Base-by-base conservation (phyloP, 2,113 vertebrate genomes). In the Recurvirostra avosetta region DNA sequence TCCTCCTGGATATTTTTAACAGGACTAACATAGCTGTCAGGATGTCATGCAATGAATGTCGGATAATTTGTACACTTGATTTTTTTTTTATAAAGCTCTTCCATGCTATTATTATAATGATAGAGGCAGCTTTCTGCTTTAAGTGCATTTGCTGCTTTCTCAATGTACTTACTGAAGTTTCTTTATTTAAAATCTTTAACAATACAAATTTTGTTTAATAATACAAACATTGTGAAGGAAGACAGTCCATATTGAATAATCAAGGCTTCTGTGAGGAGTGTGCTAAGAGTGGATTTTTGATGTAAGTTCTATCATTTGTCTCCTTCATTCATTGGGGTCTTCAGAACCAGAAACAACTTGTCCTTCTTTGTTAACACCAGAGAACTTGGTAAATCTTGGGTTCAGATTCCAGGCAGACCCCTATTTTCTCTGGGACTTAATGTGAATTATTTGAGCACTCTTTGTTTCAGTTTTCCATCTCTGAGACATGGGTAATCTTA, bases 1-100 rank as follows among this genome's bases (percentile, higher is more conserved):
- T 96, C 95, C 94, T 95, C 92, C 96, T 95, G 90, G 95, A 96
- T 96, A 96, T 96, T 97, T 97, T 97, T 96, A 97, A 94, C 96
- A 96, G 89, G 95, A 94, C 95, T 97, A 96, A 95, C 95, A 97
- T 92, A 96, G 92, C 96, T 97, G 96, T 97, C 96, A 96, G 89
- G 74, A 91, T 97, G 94, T 97, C 97, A 96, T 72, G 92, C 74
- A 96, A 96, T 91, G 96, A 97, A 96, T 95, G 93, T 95, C 0
- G 70, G 78, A 91, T 97, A 97, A 96, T 96, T 96, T 96, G 95
- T 94, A 95, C 47, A 86, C 94, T 95, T 91, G 83, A 79, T 82
- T 90, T 90, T 88, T 66, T 92, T 73, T 90, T 25, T 52, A 66
- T 86, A 41, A 70, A 87, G 45, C 85, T 90, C 67, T 95, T 93